Conservation (phyloP, 2,888 invertebrate species). For the Glyphotaelius pellucidus region DNA sequence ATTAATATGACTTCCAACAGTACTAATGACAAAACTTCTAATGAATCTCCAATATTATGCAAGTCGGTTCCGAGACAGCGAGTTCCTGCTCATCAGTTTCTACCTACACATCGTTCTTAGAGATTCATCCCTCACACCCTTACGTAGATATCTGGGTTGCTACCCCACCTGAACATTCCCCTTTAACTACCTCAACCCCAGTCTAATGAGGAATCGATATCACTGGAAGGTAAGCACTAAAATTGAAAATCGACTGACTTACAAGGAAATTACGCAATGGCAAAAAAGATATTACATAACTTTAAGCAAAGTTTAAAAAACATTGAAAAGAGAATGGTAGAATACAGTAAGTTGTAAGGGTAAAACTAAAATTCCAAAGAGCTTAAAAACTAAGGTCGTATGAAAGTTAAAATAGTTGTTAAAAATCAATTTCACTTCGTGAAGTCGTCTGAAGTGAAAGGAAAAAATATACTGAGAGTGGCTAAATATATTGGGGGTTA, state of each 20-base stretch:
- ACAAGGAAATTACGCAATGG: not conserved
- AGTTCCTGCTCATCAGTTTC: not conserved
- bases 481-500: too few relatives aligned
- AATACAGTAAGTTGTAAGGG: not conserved
- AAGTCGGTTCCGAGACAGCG: not conserved
- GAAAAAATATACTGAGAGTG: too few relatives aligned
- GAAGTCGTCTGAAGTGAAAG: not conserved
- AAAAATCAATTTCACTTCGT: not conserved
- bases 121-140: slow-evolving; percentile 25
- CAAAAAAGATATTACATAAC: not conserved
- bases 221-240: slow-evolving; percentile 12
- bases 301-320: not conserved
- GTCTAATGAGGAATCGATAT: slow-evolving; percentile 38
- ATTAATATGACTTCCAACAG: not conserved
- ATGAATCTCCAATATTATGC: not conserved
- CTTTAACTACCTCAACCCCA: not conserved
- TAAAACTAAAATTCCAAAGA: not conserved
- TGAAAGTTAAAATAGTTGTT: not conserved
- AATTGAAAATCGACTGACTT: slow-evolving; percentile 28
- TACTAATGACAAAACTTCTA: slow-evolving; percentile 19
- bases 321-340: not conserved
- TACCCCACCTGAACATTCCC: not conserved
- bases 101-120: not conserved
- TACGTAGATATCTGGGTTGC: not conserved
- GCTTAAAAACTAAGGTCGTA: not conserved